These are phyloP conservation scores for Tenrec ecaudatus DNA, from an alignment of 2,113 vertebrate species.

Conservation along the genomic window DNA sequence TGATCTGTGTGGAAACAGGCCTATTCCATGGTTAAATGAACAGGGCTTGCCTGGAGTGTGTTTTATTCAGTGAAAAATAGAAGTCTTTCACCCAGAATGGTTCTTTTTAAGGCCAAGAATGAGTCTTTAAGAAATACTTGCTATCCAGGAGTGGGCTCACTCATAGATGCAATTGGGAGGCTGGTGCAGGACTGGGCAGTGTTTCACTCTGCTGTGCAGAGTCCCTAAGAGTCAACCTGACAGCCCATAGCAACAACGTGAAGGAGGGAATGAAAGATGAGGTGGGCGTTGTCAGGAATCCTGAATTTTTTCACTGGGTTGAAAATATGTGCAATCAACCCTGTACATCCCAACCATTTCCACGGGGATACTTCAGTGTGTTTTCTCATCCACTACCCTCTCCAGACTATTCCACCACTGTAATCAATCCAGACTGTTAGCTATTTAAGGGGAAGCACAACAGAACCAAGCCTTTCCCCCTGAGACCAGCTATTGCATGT, in stretches of 20 bases:
- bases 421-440: not conserved
- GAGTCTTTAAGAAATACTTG: not conserved
- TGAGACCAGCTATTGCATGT: not conserved
- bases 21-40: not conserved
- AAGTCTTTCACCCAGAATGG: not conserved
- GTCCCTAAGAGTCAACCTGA: too few species aligned
- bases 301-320: not conserved
- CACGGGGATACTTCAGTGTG: not conserved
- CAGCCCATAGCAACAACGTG: too few species aligned
- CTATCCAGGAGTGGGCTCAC: too few species aligned
- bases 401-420: not conserved
- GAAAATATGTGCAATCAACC: not conserved
- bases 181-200: too few species aligned
- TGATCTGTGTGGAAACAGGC: not conserved
- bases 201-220: too few species aligned
- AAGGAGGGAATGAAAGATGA: not conserved
- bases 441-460: constrained; percentile 6
- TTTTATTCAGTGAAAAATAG: not conserved
- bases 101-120: not conserved
- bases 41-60: not conserved
- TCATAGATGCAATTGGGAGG: too few species aligned
- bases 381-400: not conserved
- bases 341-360: not conserved
- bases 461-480: not conserved
- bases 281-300: not conserved